Evolutionary conservation across 2,888 invertebrate genomes (phyloP).

Genomic region (Globia sparganii): DNA sequence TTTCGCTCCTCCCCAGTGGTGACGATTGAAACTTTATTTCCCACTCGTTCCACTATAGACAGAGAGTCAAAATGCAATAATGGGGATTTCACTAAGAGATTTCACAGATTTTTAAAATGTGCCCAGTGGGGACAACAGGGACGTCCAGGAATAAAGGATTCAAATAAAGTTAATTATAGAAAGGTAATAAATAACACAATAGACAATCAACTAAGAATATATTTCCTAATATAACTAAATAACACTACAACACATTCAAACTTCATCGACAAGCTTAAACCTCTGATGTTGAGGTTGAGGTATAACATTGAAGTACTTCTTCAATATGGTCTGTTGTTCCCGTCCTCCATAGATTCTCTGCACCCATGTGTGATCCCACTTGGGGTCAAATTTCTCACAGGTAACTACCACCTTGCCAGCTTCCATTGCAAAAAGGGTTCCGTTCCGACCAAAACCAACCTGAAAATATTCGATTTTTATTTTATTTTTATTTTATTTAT

Average conservation of each 20-base stretch:
- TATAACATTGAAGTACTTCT: constrained; percentile 96
- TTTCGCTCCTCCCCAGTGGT: too few species aligned
- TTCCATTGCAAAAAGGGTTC: constrained; percentile 94
- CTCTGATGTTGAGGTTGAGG: constrained; percentile 94
- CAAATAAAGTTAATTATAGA: not conserved
- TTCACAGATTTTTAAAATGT: too few species aligned
- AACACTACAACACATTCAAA: constrained; percentile 82
- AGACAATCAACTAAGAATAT: constrained; percentile 45
- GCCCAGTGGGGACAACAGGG: too few species aligned
- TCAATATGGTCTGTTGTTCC: constrained; percentile 92
- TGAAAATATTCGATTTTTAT: constrained; percentile 84
- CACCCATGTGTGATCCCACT: constrained; percentile 95
- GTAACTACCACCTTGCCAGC: constrained; percentile 95
- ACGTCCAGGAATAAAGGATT: too few species aligned
- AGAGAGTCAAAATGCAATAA: too few species aligned
- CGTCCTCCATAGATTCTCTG: constrained; percentile 92
- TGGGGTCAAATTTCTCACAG: constrained; percentile 94
- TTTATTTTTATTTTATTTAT: too few species aligned
- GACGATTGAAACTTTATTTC: too few species aligned
- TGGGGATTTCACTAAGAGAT: too few species aligned
- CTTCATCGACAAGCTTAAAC: constrained; percentile 94
- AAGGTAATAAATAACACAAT: not conserved
- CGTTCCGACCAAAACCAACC: constrained; percentile 96
- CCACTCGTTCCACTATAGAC: too few species aligned
- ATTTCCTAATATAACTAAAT: constrained; percentile 47